These are phyloP conservation scores for Nephrocerus scutellatus DNA, from an alignment of 2,888 invertebrate species.

Conservation along the genomic window DNA sequence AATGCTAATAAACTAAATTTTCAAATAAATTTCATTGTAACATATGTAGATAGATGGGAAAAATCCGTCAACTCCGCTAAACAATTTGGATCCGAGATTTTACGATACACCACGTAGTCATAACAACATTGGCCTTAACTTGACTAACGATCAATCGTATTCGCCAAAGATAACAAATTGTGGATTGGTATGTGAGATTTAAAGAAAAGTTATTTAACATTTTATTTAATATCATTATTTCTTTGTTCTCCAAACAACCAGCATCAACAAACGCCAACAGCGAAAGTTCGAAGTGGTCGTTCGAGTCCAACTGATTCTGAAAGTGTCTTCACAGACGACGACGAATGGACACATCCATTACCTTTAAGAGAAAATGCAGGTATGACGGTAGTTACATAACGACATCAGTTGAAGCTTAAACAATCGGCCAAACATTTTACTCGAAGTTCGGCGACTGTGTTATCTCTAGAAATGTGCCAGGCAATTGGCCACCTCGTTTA, in stretches of 20 bases:
- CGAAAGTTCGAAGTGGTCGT: slow-evolving; percentile 33
- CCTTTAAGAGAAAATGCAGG: slow-evolving; percentile 46
- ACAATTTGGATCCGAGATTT: slow-evolving; percentile 52
- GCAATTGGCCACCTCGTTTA: no score
- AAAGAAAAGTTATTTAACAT: background rate
- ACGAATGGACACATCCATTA: slow-evolving; percentile 56
- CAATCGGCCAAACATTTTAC: no score
- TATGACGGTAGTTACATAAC: slow-evolving; percentile 23
- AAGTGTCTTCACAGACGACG: slow-evolving; percentile 64
- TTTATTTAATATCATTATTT: slow-evolving; percentile 5
- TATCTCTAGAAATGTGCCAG: no score
- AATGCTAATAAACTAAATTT: no score
- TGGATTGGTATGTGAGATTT: slow-evolving; percentile 34
- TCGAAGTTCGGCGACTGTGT: no score
- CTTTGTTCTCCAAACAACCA: slow-evolving; percentile 7
- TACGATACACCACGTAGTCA: slow-evolving; percentile 50
- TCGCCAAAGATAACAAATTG: slow-evolving; percentile 48
- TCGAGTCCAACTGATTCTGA: slow-evolving; percentile 62
- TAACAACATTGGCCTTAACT: slow-evolving; percentile 46
- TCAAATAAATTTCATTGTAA: background rate
- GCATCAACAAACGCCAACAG: slow-evolving; percentile 23
- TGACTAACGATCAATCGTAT: slow-evolving; percentile 48
- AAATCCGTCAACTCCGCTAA: slow-evolving; percentile 42
- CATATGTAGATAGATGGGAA: slow-evolving; percentile 27
- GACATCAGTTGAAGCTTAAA: no score